These are phyloP conservation scores for Xanthorhoe designata DNA, from an alignment of 2,888 invertebrate genomes.

Conservation along the genomic window DNA sequence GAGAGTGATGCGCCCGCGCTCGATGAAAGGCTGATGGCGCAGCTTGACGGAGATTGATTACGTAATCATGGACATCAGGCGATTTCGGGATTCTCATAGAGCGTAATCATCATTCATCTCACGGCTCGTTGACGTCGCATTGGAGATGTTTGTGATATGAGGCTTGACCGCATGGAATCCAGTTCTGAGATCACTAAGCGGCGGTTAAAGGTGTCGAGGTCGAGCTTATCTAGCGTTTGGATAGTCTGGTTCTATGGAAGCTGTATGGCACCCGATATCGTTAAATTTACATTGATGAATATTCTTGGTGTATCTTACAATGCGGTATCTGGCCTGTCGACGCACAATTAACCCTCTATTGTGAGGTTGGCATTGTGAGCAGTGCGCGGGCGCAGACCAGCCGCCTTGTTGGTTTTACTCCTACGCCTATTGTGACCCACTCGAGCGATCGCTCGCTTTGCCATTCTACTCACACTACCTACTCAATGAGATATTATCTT, in stretches of 20 bases:
- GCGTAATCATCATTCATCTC: constrained; percentile 80
- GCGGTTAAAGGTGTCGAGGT: constrained; percentile 47
- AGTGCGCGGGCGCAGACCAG: constrained; percentile 66
- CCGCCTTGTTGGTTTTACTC: constrained; percentile 72
- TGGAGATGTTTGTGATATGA: constrained; percentile 58
- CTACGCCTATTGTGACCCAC: constrained; percentile 78
- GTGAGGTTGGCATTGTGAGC: constrained; percentile 65
- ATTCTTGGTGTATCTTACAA: constrained; percentile 61
- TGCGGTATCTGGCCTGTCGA: constrained; percentile 73
- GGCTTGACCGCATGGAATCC: constrained; percentile 55
- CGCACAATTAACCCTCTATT: constrained; percentile 82
- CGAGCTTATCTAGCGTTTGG: constrained; percentile 14
- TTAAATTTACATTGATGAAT: constrained; percentile 55
- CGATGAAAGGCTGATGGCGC: constrained; percentile 79
- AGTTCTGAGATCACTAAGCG: constrained; percentile 61
- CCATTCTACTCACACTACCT: constrained; percentile 62
- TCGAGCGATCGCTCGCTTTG: constrained; percentile 71
- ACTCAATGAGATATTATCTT: constrained; percentile 77
- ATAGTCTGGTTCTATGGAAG: constrained; percentile 48
- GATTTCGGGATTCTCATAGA: constrained; percentile 80
- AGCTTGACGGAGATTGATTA: constrained; percentile 81
- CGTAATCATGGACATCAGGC: constrained; percentile 79
- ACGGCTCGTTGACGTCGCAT: constrained; percentile 75
- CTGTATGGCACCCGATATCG: constrained; percentile 19
- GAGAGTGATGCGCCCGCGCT: constrained; percentile 71